Evolutionary conservation across 2,888 invertebrate genomes (phyloP), one percentile per base, ranked within the genome.

Genomic region (Strigamia maritima): DNA sequence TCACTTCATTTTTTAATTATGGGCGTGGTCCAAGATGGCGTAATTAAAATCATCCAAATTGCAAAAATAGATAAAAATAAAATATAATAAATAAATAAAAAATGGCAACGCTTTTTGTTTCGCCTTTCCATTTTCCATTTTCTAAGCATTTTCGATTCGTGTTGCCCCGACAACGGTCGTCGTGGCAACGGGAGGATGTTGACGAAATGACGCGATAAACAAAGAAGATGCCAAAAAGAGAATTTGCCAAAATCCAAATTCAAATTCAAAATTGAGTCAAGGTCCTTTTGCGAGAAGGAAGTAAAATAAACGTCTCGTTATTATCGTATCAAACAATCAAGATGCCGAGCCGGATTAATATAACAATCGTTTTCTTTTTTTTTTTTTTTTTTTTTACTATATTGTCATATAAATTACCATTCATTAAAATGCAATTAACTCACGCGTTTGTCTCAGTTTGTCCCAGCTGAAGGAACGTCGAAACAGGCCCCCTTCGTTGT

Each of bases 401-500:
- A 35, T 35, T 35, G 4, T 35, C 35, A 28, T 16, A 19, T n/a
- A 75, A 35, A 19, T 28, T 7, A 70, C 65, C 19, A 70, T 3
- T 70, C 4, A 10, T 22, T 16, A 75, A 35, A 19, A 75, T 75
- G 10, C 28, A 8, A 12, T 31, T 14, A 19, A 77, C 77, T 77
- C 49, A 77, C 77, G 49, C 24, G 31, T n/a, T n/a, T n/a, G 8
- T 19, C 35, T 40, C 0, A 79, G 31, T 28, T 38, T 38, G 75
- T 79, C 79, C 79, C 79, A 79, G 44, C 79, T 79, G 44, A 75
- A 44, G 6, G 74, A 79, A 1, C 75, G 35, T 2, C 75, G 49
- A 44, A 79, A 79, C 8, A 79, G 26, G 4, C 79, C 79, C n/a
- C 79, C 79, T 75, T 79, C 79, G 35, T 79, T 79, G 24, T 79